phyloP scores from a whole-genome alignment of 2,888 invertebrate species.

The Campaea margaritaria region DNA sequence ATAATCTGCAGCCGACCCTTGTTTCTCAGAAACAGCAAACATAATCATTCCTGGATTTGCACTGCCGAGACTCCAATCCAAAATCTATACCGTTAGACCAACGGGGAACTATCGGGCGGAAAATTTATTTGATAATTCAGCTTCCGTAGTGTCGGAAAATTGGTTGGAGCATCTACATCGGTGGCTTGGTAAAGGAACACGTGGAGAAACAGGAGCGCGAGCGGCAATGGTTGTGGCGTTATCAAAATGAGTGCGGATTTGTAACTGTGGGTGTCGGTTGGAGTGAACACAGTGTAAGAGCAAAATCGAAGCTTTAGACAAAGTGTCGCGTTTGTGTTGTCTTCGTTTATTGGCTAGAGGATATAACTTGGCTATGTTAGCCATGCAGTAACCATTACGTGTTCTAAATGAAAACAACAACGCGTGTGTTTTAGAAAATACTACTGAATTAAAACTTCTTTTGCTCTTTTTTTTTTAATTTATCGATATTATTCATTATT shows the following conservation, averaged over 20 bases:
- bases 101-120: constrained; percentile 65
- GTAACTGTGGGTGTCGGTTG: constrained; percentile 49
- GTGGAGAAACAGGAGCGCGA: background rate
- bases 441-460: too few species aligned
- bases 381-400: background rate
- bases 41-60: constrained; percentile 57
- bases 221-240: constrained; percentile 46
- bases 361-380: constrained; percentile 10
- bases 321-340: background rate
- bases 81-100: constrained; percentile 78
- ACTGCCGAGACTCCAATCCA: constrained; percentile 69
- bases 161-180: constrained; percentile 45
- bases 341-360: background rate
- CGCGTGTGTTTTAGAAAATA: too few species aligned
- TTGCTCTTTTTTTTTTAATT: too few species aligned
- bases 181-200: constrained; percentile 8
- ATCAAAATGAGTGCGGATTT: constrained; percentile 46
- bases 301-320: constrained; percentile 6
- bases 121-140: constrained; percentile 70
- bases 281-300: constrained; percentile 9
- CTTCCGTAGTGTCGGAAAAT: constrained; percentile 47
- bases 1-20: too few species aligned
- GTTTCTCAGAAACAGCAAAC: constrained; percentile 32
- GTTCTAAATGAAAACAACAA: background rate
- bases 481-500: too few species aligned